A percentile compares a stretch with the other conserved stretches of the same genome.
phyloP scores from a whole-genome alignment of 2,888 invertebrate genomes.

The Drosophila meridionalis region DNA sequence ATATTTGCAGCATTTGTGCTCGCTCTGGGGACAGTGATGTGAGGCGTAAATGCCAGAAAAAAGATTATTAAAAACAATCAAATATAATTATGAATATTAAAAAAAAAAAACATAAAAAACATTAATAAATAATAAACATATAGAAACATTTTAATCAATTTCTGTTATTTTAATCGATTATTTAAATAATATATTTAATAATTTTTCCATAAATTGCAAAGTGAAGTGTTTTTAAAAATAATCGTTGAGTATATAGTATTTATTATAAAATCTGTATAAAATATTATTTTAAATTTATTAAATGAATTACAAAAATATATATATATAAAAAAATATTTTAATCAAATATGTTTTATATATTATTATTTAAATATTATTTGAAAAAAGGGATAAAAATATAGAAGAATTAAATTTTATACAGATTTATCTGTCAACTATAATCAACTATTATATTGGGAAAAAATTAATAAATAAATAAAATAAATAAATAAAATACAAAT shows the following conservation, averaged over 20 bases:
- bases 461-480: too few relatives aligned
- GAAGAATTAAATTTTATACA: too few relatives aligned
- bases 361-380: too few relatives aligned
- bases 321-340: background rate
- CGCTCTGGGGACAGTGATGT: background rate
- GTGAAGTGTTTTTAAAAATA: background rate
- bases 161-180: background rate
- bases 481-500: too few relatives aligned
- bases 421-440: too few relatives aligned
- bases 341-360: too few relatives aligned
- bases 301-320: background rate
- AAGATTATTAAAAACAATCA: conserved; percentile 2
- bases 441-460: too few relatives aligned
- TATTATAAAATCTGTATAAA: background rate
- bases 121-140: too few relatives aligned
- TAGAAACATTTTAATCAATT: background rate
- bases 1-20: conserved; percentile 23
- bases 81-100: conserved; percentile 1
- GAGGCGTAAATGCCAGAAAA: background rate
- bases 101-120: too few relatives aligned
- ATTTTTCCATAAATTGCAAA: background rate
- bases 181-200: background rate
- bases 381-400: too few relatives aligned
- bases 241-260: too few relatives aligned
- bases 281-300: background rate